These are phyloP conservation scores for Prosapia bicincta DNA, from an alignment of 2,888 invertebrate genomes.

Conservation along the genomic window DNA sequence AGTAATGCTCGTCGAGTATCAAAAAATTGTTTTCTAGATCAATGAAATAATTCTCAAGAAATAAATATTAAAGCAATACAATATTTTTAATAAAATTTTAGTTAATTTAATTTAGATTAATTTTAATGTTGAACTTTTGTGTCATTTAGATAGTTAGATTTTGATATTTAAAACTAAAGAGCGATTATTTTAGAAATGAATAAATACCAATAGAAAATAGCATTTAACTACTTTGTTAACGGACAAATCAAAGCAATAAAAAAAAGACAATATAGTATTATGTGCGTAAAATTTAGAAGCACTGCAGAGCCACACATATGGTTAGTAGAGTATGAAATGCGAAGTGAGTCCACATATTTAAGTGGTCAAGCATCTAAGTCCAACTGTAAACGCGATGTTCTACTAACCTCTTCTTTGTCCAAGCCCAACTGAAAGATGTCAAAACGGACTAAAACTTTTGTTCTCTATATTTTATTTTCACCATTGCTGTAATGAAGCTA, in stretches of 20 bases:
- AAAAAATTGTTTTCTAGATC: too few species aligned
- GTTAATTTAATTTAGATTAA: too few species aligned
- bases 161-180: too few species aligned
- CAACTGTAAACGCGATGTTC: background rate
- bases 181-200: too few species aligned
- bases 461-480: slow-evolving; percentile 19
- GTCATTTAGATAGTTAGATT: too few species aligned
- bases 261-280: background rate
- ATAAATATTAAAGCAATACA: too few species aligned
- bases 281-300: background rate
- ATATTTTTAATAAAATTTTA: too few species aligned
- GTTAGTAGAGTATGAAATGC: background rate
- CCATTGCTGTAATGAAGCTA: slow-evolving; percentile 36
- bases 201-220: too few species aligned
- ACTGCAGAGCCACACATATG: background rate
- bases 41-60: too few species aligned
- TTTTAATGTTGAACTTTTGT: too few species aligned
- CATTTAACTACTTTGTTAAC: too few species aligned
- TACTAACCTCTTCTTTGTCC: slow-evolving; percentile 83
- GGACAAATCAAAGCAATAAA: background rate
- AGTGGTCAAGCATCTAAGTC: background rate
- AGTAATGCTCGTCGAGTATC: too few species aligned
- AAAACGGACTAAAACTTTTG: slow-evolving; percentile 28
- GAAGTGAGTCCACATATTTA: background rate
- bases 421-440: slow-evolving; percentile 80